Evolutionary conservation across 2,888 invertebrate genomes (phyloP).

Genomic region (Blera fallax): DNA sequence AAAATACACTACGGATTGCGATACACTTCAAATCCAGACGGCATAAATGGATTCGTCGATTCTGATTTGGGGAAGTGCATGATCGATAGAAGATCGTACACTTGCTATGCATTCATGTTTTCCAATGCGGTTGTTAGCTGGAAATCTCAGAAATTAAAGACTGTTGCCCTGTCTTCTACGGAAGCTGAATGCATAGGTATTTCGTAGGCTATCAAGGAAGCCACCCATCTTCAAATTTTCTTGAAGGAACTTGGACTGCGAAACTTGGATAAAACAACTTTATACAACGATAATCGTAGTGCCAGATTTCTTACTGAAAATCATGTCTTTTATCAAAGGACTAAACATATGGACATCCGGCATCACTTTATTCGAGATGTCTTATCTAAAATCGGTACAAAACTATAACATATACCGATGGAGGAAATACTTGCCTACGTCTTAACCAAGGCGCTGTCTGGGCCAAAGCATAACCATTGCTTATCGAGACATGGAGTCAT

Average conservation of each 20-base stretch:
- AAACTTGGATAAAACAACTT: neutral
- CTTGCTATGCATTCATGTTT: too few species aligned
- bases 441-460: neutral
- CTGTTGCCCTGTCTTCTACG: neutral
- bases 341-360: conserved; percentile 16
- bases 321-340: conserved; percentile 13
- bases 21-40: neutral
- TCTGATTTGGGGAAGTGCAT: neutral
- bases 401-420: too few species aligned
- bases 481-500: conserved; percentile 47
- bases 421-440: too few species aligned
- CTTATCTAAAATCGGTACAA: neutral
- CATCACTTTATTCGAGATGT: conserved; percentile 18
- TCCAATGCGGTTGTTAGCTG: conserved; percentile 9
- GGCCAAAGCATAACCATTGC: conserved; percentile 36
- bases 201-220: conserved; percentile 7
- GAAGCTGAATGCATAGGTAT: conserved; percentile 3
- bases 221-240: neutral
- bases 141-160: conserved; percentile 1
- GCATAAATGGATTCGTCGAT: conserved; percentile 5
- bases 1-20: neutral
- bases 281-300: conserved; percentile 32
- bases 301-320: conserved; percentile 16
- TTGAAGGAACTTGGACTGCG: neutral
- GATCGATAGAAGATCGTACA: too few species aligned